Evolutionary conservation across 2,113 vertebrate genomes (phyloP), one percentile per base, ranked within the genome.

Genomic region (Ailuropoda melanoleuca): DNA sequence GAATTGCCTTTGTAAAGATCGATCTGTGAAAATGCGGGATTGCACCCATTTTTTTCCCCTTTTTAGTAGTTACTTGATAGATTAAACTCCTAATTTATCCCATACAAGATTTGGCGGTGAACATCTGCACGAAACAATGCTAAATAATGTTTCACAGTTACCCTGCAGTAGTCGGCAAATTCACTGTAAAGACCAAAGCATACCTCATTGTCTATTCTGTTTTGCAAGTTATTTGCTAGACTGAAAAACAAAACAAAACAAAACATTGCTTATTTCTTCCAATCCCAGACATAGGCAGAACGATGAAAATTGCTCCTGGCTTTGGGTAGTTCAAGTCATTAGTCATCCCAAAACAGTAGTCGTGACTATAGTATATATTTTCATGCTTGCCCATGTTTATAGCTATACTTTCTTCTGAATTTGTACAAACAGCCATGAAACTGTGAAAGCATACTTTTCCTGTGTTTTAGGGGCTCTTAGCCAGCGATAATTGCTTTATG

Each of bases 111-210:
- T 91, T 80, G 26, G 53, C 9, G 80, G 58, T 75, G 17, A 92
- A 37, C 81, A 68, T 72, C 93, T 98, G 94, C 90, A 96, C 92
- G 88, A 81, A 97, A 93, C 80, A 93, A 84, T 92, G 84, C 31
- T 93, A 87, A 94, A 96, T 96, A 96, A 94, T 97, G 72, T 97
- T 96, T 98, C 93, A 97, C 50, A 66, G 68, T 84, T 93, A n/a
- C 64, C 66, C 66, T 75, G 74, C 80, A 14, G 31, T 66, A 53
- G 64, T 97, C 97, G 97, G 97, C 97, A 96, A 70, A 87, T 97
- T 96, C 43, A 53, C 64, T 56, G 21, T 31, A 26, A 90, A 85
- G 62, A 74, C 50, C 12, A 13, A 70, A 93, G 68, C 23, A 26
- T 92, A 90, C 26, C 55, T 95, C 91, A 83, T 96, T 84, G 66